A percentile compares a stretch with the other conserved stretches of the same genome.
These are phyloP conservation scores for Chionis minor DNA, from an alignment of 2,113 vertebrate species.

Conservation along the genomic window DNA sequence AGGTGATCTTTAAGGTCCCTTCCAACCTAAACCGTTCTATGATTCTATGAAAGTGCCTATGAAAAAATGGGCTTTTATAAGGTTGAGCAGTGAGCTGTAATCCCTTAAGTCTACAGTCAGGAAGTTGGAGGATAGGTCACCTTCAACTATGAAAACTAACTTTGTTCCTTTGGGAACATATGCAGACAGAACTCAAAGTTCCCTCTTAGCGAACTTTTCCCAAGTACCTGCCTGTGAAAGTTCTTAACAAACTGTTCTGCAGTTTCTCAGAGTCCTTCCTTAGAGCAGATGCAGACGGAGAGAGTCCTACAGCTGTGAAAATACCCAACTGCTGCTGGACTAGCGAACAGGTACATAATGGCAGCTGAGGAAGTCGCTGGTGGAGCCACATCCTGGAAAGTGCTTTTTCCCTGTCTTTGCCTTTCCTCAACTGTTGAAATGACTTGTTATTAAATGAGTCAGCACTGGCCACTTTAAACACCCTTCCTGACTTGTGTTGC, in stretches of 20 bases:
- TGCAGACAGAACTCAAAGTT: neutral
- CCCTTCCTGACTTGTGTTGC: slow-evolving; percentile 2
- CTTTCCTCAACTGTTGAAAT: slow-evolving; percentile 18
- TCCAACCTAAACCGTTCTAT: too few species aligned
- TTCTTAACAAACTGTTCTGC: neutral
- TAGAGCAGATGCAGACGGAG: neutral
- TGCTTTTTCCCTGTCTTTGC: neutral
- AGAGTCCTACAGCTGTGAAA: neutral
- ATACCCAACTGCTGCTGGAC: neutral
- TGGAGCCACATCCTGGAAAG: slow-evolving; percentile 43
- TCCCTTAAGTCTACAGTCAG: neutral
- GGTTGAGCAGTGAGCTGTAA: neutral
- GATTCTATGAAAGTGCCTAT: neutral
- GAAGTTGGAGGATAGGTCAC: neutral
- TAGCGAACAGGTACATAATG: neutral
- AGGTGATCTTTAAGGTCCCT: too few species aligned
- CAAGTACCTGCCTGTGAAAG: neutral
- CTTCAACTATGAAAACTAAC: neutral
- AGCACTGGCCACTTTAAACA: slow-evolving; percentile 36
- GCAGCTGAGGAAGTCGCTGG: neutral
- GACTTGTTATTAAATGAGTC: slow-evolving; percentile 43
- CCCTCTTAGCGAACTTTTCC: neutral
- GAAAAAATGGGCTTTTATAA: neutral
- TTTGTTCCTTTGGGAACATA: neutral
- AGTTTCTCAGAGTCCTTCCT: neutral